These are phyloP conservation scores for Eurypyga helias DNA, from an alignment of 2,113 vertebrate genomes.

Conservation along the genomic window DNA sequence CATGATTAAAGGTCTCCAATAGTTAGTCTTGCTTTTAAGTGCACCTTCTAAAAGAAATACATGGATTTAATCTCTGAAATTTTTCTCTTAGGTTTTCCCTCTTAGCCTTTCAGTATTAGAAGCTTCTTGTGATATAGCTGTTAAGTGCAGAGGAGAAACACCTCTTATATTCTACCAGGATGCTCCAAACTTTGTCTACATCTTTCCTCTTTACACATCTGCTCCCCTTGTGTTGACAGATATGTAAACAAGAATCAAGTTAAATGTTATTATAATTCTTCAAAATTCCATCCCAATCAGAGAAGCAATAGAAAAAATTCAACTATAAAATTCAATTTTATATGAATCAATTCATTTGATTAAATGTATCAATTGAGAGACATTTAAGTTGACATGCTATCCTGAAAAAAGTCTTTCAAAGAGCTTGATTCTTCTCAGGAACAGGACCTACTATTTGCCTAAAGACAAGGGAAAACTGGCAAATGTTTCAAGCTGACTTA, in stretches of 20 bases:
- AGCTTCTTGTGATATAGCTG: neutral
- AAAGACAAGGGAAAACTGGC: neutral
- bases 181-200: neutral
- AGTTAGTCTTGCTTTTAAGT: neutral
- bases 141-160: neutral
- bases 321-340: too few relatives aligned
- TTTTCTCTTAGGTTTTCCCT: neutral
- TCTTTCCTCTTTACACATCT: neutral
- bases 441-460: neutral
- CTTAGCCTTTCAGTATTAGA: neutral
- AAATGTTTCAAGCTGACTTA: neutral
- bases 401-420: neutral
- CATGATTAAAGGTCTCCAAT: neutral
- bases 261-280: neutral
- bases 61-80: neutral
- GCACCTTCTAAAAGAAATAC: neutral
- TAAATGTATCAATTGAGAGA: neutral
- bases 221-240: fast-evolving
- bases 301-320: neutral
- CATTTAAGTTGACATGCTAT: neutral
- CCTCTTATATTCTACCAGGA: neutral
- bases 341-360: too few relatives aligned
- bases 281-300: neutral
- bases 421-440: neutral
- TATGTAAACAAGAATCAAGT: neutral